A percentile compares a stretch with the other conserved stretches of the same genome.
These are phyloP conservation scores for Arvicanthis niloticus DNA, from an alignment of 2,113 vertebrate genomes.

Conservation along the genomic window DNA sequence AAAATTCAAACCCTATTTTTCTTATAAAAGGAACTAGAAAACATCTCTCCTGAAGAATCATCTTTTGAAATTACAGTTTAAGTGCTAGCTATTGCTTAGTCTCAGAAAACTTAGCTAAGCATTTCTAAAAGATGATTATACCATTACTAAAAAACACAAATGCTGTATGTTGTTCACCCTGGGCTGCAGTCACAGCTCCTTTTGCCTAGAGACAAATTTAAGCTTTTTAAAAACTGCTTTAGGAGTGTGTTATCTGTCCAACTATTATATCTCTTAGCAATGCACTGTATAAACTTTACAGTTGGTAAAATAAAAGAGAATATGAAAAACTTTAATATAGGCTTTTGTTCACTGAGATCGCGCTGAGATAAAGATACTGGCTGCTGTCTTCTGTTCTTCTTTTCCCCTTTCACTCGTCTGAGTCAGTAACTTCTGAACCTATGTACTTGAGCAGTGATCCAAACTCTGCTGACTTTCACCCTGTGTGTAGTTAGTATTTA, in stretches of 20 bases:
- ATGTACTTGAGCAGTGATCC: background rate
- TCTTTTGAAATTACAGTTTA: background rate
- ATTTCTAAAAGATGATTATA: background rate
- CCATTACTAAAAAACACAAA: slow-evolving; percentile 8
- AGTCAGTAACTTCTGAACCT: slow-evolving; percentile 4
- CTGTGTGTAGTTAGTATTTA: slow-evolving; percentile 36
- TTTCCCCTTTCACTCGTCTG: slow-evolving; percentile 27
- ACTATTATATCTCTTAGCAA: slow-evolving; percentile 56
- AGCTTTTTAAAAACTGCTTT: slow-evolving; percentile 28
- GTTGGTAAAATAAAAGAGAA: background rate
- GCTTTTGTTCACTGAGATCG: slow-evolving; percentile 39
- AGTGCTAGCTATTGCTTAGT: slow-evolving; percentile 26
- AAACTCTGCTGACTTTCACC: slow-evolving; percentile 26
- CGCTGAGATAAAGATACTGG: slow-evolving; percentile 34
- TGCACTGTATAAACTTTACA: slow-evolving; percentile 60
- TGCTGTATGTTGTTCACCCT: background rate
- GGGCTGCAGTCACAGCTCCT: background rate
- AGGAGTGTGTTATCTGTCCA: slow-evolving; percentile 41
- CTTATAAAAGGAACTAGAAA: background rate
- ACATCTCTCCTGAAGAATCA: background rate
- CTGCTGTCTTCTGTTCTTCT: background rate
- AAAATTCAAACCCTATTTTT: background rate
- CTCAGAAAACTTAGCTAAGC: slow-evolving; percentile 35
- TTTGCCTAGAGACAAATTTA: slow-evolving; percentile 45
- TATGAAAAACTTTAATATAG: slow-evolving; percentile 32